Evolutionary conservation across 2,888 invertebrate species (phyloP), one percentile per base, ranked within the genome.

Genomic region (Phalangium opilio): DNA sequence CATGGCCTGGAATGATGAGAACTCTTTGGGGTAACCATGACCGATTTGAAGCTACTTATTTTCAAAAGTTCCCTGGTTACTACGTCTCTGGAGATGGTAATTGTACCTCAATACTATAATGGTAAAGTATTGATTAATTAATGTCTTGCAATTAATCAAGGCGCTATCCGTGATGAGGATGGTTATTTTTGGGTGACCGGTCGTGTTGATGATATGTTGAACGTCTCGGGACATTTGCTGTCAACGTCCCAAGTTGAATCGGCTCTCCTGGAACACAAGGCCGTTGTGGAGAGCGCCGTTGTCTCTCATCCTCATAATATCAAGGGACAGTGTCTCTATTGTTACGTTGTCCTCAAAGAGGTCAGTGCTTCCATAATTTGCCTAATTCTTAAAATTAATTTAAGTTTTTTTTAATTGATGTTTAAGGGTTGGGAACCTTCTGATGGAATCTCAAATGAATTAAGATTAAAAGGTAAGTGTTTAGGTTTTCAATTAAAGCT

Each of bases 1-100:
- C 98, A 2, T 98, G 98, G 98, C 98, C 98, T 1, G 91, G 95
- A 57, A 85, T 98, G 72, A 93, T 95, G 91, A 75, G 95, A 53
- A 84, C 89, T 0, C 75, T 98, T 20, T 93, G 77, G 67, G 84
- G 83, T 44, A 84, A 93, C 68, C 93, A 95, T 63, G 77, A 81
- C 56, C 60, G 72, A 15, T 93, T 82, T 65, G 81, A 89, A 67
- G 78, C 78, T 39, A 89, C 90, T 1, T 96, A 96, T 66, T 96
- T 96, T 71, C 79, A 83, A 47, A 85, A 85, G 68, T 98, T 96
- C 67, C 86, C 86, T 0, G 96, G 96, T 45, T 96, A 80, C 70
- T 98, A 96, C 66, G 90, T 87, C 68, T 95, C 96, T 44, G 96
- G 96, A 42, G 98, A 98, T 69, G 96, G 93, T 89, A 69, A 68